Evolutionary conservation across 92 coral and sea anemone species (phyloP).

Genomic region (Porites lobata): DNA sequence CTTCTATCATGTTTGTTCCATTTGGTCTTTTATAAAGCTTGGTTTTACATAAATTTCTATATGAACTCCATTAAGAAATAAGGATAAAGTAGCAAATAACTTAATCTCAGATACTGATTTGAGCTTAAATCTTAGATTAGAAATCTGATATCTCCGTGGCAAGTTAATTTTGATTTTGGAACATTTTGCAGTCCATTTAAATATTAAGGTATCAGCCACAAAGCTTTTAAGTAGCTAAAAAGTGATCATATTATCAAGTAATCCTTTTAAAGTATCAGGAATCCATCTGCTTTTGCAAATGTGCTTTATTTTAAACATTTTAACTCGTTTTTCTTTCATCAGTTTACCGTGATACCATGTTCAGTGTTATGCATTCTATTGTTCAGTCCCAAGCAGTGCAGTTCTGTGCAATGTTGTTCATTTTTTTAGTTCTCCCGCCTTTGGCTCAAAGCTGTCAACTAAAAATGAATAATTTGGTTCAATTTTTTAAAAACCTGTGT

Average conservation of each 20-base stretch:
- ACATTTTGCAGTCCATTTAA: slow-evolving; percentile 17
- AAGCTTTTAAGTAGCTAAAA: slow-evolving; percentile 22
- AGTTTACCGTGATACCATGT: not conserved
- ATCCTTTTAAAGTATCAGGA: not conserved
- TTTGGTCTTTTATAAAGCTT: no score
- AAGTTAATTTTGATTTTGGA: not conserved
- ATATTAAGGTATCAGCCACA: slow-evolving; percentile 18
- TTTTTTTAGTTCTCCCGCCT: no score
- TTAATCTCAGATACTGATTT: not conserved
- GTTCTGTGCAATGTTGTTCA: no score
- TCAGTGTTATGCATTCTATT: no score
- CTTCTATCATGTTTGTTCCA: no score
- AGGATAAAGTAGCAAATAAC: not conserved
- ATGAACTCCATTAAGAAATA: no score
- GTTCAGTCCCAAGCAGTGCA: no score
- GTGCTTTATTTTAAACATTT: slow-evolving; percentile 19
- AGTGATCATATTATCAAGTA: not conserved
- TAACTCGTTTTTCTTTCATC: slow-evolving; percentile 5
- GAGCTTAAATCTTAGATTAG: not conserved
- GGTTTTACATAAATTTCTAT: no score
- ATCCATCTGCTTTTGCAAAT: not conserved
- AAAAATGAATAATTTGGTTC: no score
- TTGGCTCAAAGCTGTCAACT: no score
- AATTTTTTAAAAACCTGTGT: no score
- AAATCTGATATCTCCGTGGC: slow-evolving; percentile 3